Evolutionary conservation across 2,797 vertebrate species (phyloP), one percentile per base, ranked within the genome.

Genomic region (Mareca penelope): DNA sequence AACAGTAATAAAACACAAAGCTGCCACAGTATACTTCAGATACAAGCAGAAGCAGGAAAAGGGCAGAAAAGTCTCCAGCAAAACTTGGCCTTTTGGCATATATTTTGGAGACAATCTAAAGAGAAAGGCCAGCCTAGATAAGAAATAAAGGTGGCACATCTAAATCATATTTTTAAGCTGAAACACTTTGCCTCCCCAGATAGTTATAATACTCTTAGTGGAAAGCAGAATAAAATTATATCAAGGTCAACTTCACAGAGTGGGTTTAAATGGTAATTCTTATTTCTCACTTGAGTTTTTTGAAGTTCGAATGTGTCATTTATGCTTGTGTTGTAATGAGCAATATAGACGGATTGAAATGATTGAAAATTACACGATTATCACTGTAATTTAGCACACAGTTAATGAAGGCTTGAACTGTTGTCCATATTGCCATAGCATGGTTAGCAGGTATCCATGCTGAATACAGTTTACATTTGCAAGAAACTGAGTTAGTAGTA

Each of bases 391-490:
- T 94, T 95, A 91, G 65, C 71, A 53, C 55, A 78, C 76, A 55
- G 67, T 77, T 95, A 94, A 94, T 94, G 92, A 93, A 95, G 77
- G 31, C 73, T 91, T 96, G 92, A 97, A 91, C 93, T 82, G 68
- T 67, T 82, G 73, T 42, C 85, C 44, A 12, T 71, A 57, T 39
- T 86, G 78, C 76, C 67, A 44, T 22, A 22, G 42, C 15, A 52
- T 16, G 35, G n/a, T 60, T 86, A 89, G 56, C 59, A 93, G 75
- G 81, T 94, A 81, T 77, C 60, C n/a, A 21, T 63, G 79, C 55
- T 37, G 50, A 93, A 37, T 13, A 63, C 37, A 91, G 87, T 94
- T 95, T 94, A 95, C 78, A 73, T 85, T 79, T 91, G 68, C 42
- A 76, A 88, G 63, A 53, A 94, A 85, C 57, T 39, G 59, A 88